Conservation (phyloP, 2,113 vertebrate species). For the Calyptommatus sinebrachiatus region DNA sequence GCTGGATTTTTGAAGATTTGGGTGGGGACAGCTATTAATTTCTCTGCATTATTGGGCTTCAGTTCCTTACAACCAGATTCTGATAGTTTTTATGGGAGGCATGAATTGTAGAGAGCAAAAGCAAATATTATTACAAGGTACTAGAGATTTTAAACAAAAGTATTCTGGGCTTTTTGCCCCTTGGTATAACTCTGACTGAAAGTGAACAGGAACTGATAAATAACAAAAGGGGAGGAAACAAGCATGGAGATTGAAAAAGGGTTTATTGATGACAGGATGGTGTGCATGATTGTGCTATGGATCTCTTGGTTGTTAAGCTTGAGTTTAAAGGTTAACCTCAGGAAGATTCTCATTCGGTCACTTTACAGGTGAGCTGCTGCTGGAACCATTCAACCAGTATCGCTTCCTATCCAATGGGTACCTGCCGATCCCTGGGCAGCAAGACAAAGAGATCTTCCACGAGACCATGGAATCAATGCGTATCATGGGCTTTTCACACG, state of each 20-base stretch:
- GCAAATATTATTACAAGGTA: too few species aligned
- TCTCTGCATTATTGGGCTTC: neutral
- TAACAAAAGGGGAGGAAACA: neutral
- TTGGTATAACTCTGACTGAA: neutral
- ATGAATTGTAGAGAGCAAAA: neutral
- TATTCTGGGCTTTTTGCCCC: neutral
- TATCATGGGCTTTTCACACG: conserved; percentile 85
- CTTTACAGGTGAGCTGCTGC: conserved; percentile 78
- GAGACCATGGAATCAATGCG: conserved; percentile 90
- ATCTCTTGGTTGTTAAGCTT: neutral
- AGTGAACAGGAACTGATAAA: neutral
- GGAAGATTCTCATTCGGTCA: neutral
- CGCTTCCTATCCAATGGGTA: conserved; percentile 85
- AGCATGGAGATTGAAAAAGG: neutral
- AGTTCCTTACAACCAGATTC: neutral
- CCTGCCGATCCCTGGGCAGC: conserved; percentile 78
- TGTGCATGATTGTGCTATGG: neutral
- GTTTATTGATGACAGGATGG: neutral
- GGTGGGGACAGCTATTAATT: neutral
- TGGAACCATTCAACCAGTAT: conserved; percentile 80
- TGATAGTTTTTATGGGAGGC: neutral
- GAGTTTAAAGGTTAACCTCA: neutral
- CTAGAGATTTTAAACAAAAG: neutral
- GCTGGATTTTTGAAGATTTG: too few species aligned
- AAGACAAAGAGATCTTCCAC: conserved; percentile 86